Percentiles rank a stretch among this genome's conserved stretches.
Conservation (phyloP, 2,888 invertebrate genomes). For the Rotaria socialis region DNA sequence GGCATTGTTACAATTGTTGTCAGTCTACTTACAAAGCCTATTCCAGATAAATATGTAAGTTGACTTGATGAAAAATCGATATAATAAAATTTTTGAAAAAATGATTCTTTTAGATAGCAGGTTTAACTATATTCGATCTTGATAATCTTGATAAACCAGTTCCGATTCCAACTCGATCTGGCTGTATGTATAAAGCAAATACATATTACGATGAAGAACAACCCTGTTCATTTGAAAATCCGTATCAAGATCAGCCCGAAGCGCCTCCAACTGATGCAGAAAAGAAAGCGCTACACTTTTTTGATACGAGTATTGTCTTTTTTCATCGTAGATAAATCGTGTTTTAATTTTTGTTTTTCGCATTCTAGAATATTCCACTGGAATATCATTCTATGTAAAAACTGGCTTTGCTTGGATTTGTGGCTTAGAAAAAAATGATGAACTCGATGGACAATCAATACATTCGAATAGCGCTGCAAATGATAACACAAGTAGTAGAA, state of each 20-base stretch:
- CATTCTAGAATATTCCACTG: background rate
- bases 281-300: background rate
- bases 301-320: background rate
- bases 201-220: background rate
- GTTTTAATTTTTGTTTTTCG: too few relatives aligned
- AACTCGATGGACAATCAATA: background rate
- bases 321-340: background rate
- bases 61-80: background rate
- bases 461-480: background rate
- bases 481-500: background rate
- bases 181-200: conserved; percentile 16
- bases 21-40: conserved; percentile 42
- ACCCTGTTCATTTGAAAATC: background rate
- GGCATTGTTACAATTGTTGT: conserved; percentile 35
- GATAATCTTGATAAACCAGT: conserved; percentile 37
- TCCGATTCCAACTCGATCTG: conserved; percentile 21
- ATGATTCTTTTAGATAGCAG: background rate
- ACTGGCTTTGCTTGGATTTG: conserved; percentile 42
- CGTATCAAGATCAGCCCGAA: background rate
- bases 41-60: conserved; percentile 45
- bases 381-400: conserved; percentile 1
- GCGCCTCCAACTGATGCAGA: background rate
- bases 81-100: background rate
- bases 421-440: conserved; percentile 30
- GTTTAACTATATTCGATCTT: conserved; percentile 12